A percentile compares a stretch with the other conserved stretches of the same genome.
These are phyloP conservation scores for Ceratosolen solmsi DNA, from an alignment of 1,140 invertebrate species.

Conservation along the genomic window DNA sequence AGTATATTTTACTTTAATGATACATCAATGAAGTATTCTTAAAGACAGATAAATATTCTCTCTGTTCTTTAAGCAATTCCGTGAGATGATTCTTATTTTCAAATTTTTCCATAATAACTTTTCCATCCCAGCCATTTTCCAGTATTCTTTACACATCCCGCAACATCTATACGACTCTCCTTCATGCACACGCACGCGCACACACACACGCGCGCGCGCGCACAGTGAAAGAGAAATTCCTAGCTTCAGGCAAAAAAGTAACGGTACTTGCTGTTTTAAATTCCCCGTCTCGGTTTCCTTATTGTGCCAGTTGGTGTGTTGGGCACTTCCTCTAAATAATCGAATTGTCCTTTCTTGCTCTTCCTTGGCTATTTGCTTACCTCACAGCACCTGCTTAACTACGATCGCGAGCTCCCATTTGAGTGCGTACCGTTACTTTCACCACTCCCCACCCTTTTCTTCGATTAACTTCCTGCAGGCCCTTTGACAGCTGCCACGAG, in stretches of 20 bases:
- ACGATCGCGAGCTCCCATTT: not conserved
- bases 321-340: constrained; percentile 36
- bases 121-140: not conserved
- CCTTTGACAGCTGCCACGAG: constrained; percentile 51
- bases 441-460: not conserved
- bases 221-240: no score
- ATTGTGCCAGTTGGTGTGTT: not conserved
- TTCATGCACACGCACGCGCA: not conserved
- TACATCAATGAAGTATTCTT: not conserved
- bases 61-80: not conserved
- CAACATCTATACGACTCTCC: no score
- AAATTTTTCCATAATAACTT: not conserved
- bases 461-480: constrained; percentile 38
- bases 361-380: not conserved
- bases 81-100: not conserved
- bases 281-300: not conserved
- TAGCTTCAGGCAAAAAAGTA: no score
- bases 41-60: not conserved
- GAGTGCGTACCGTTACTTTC: not conserved
- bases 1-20: no score
- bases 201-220: no score
- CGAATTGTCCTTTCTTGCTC: not conserved
- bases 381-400: constrained; percentile 25
- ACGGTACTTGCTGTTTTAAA: no score
- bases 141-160: not conserved